A percentile compares a stretch with the other conserved stretches of the same genome.
Evolutionary conservation across 2,113 vertebrate species (phyloP).

Genomic region (Micromys minutus): DNA sequence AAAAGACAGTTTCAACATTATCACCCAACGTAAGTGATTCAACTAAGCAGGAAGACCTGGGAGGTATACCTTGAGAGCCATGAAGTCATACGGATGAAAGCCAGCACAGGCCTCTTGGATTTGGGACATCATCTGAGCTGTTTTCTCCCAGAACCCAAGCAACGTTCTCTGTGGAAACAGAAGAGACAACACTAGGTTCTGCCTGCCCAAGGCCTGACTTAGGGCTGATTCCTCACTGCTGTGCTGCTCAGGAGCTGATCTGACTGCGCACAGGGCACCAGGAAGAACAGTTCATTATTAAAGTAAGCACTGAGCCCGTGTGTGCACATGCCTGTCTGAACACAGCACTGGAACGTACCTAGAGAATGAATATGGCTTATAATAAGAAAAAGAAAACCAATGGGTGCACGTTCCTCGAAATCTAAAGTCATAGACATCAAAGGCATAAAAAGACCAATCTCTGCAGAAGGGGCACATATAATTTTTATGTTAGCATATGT

Average conservation of each 20-base stretch:
- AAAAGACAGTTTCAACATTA: not conserved
- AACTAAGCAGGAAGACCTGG: constrained; percentile 10
- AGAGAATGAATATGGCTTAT: not conserved
- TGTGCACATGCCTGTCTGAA: not conserved
- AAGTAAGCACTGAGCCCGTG: not conserved
- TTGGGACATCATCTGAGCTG: constrained; percentile 84
- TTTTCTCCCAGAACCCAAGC: constrained; percentile 92
- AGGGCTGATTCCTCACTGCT: not conserved
- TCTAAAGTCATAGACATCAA: not conserved
- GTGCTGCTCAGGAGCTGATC: constrained; percentile 15
- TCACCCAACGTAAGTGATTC: constrained; percentile 7
- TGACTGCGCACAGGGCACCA: not conserved
- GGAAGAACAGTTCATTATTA: not conserved
- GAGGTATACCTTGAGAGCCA: constrained; percentile 85
- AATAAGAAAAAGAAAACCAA: not conserved
- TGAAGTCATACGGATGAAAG: constrained; percentile 85
- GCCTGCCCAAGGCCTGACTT: not conserved
- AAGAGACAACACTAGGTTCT: not conserved
- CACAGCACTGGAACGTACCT: not conserved
- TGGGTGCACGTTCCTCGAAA: not conserved
- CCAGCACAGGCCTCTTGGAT: constrained; percentile 85
- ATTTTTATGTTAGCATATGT: constrained; percentile 17
- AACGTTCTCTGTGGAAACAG: constrained; percentile 86
- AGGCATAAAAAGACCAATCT: not conserved
- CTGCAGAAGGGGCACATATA: not conserved